These are phyloP conservation scores for Myiagra hebetior DNA, from an alignment of 2,113 vertebrate species.

Conservation along the genomic window DNA sequence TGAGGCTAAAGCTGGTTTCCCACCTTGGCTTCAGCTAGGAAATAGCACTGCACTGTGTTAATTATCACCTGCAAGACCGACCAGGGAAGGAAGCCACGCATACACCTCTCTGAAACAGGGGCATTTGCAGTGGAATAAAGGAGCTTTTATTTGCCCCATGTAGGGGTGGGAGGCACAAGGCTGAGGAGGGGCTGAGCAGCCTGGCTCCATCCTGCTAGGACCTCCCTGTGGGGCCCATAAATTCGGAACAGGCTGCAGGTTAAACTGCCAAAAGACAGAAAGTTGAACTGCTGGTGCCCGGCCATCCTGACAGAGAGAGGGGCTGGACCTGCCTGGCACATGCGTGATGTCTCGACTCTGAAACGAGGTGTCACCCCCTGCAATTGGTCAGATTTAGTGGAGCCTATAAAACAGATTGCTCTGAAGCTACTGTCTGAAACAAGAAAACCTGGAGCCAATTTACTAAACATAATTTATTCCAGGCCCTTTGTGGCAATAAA, in stretches of 20 bases:
- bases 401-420: constrained; percentile 55
- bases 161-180: background rate
- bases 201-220: background rate
- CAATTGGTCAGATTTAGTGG: constrained; percentile 51
- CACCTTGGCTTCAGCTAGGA: background rate
- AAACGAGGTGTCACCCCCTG: constrained; percentile 60
- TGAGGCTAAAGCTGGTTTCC: background rate
- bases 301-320: background rate
- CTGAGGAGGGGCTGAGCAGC: background rate
- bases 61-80: background rate
- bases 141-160: background rate
- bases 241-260: background rate
- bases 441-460: constrained; percentile 75
- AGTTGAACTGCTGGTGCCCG: background rate
- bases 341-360: background rate
- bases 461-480: constrained; percentile 70
- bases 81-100: background rate
- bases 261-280: background rate
- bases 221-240: background rate
- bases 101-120: background rate
- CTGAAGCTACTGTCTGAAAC: constrained; percentile 71
- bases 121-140: constrained; percentile 22
- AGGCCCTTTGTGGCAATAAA: constrained; percentile 70
- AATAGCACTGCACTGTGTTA: constrained; percentile 25
- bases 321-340: background rate